Evolutionary conservation across 2,797 vertebrate genomes (phyloP).

Genomic region (Aulostomus chinensis): DNA sequence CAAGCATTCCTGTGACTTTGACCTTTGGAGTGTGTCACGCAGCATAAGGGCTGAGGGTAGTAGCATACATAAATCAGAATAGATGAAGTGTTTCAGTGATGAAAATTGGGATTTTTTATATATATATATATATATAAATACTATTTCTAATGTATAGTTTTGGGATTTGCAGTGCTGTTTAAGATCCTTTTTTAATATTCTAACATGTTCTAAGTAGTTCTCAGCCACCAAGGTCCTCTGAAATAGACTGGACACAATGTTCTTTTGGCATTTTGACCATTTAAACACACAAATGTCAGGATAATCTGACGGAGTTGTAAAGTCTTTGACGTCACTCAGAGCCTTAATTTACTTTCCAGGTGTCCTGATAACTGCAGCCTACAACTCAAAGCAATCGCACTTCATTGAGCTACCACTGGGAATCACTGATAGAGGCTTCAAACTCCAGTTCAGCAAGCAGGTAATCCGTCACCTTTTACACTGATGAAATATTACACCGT

Average conservation of each 20-base stretch:
- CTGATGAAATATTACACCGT: constrained; percentile 20
- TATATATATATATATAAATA: no score
- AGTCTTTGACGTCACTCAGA: constrained; percentile 10
- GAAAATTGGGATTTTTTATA: no score
- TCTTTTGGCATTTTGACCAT: background rate
- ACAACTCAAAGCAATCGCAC: constrained; percentile 50
- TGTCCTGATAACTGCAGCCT: constrained; percentile 64
- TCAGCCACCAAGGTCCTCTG: background rate
- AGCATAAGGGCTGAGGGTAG: constrained; percentile 73
- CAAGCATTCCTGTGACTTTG: constrained; percentile 84
- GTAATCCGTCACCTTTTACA: constrained; percentile 54
- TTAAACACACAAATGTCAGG: constrained; percentile 8
- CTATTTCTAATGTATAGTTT: no score
- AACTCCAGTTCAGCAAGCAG: constrained; percentile 60
- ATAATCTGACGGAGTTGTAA: constrained; percentile 2
- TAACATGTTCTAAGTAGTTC: background rate
- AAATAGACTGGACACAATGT: background rate
- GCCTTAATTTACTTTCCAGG: constrained; percentile 65
- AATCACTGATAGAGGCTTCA: constrained; percentile 45
- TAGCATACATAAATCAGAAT: constrained; percentile 63
- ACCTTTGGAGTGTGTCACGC: constrained; percentile 85
- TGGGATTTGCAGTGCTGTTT: background rate
- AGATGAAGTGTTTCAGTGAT: constrained; percentile 47
- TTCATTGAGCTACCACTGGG: constrained; percentile 38
- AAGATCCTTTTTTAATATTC: background rate